phyloP scores from a whole-genome alignment of 2,888 invertebrate species.

The Aphelenchoides bicaudatus region DNA sequence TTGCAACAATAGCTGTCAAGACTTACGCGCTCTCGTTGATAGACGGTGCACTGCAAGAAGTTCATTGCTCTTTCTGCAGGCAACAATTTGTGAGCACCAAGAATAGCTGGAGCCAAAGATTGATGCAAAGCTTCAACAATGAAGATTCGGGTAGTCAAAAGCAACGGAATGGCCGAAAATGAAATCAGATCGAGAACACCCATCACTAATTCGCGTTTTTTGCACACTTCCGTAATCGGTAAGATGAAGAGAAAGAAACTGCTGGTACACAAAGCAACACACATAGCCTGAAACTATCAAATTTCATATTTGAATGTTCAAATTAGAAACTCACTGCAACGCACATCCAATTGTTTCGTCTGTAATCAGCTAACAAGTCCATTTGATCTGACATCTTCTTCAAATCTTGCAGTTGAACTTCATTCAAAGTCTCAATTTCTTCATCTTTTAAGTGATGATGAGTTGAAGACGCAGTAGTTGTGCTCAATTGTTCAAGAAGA shows the following conservation, averaged over 20 bases:
- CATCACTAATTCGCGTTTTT: slow-evolving; percentile 27
- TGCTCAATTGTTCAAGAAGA: not conserved
- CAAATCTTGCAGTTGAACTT: slow-evolving; percentile 4
- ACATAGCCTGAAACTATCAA: too few species aligned
- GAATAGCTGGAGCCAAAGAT: slow-evolving; percentile 28
- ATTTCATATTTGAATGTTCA: too few species aligned
- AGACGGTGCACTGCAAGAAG: slow-evolving; percentile 43
- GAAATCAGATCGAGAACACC: slow-evolving; percentile 46
- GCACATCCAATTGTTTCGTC: slow-evolving; percentile 58
- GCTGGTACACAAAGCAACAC: slow-evolving; percentile 49
- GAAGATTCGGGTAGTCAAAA: slow-evolving; percentile 43
- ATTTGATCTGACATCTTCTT: slow-evolving; percentile 5
- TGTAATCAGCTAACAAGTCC: slow-evolving; percentile 44
- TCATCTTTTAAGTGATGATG: too few species aligned
- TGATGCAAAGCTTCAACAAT: slow-evolving; percentile 32
- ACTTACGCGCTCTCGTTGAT: not conserved
- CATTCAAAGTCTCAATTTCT: slow-evolving; percentile 4
- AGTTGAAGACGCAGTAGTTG: not conserved
- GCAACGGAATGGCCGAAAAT: slow-evolving; percentile 44
- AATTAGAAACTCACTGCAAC: too few species aligned
- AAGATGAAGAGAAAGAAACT: slow-evolving; percentile 53
- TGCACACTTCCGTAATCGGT: slow-evolving; percentile 31
- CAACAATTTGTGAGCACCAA: slow-evolving; percentile 26
- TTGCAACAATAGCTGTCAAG: not conserved
- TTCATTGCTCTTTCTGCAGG: slow-evolving; percentile 42